Base-by-base conservation (phyloP, 2,113 vertebrate species). In the Vimba vimba region DNA sequence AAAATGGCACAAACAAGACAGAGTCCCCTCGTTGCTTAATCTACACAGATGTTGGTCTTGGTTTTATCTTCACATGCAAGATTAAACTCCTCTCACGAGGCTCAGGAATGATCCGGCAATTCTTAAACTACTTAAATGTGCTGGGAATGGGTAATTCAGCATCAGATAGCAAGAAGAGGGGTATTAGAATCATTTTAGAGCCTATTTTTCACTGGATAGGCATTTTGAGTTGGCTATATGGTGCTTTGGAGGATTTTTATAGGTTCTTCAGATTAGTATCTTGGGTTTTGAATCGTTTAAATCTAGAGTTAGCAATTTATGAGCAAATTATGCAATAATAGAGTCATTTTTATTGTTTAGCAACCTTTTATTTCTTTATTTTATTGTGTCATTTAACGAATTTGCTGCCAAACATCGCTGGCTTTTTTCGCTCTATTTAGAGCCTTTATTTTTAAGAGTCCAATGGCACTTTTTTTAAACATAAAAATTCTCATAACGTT, bases 41-140 rank as follows among this genome's bases (percentile, higher is more conserved):
- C 83, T 84, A 30, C 11, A 27, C 57, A 62, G 55, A 77, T 85
- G 83, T 77, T 85, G 71, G 36, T 62, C 17, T 55, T 39, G 19
- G 73, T 60, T 76, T 85, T 62, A 12, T 76, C 60, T 76, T 64
- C 10, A 21, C 23, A 76, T 30, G 69, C 73, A 33, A 60, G 57
- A 84, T 85, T 68, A 55, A 78, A 15, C 27, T 15, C 25, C 15
- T 85, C 73, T 76, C 27, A 76, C 9, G 60, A 45, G 83, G 57
- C 55, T 52, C 73, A 50, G 69, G 36, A 47, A 50, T 62, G 57
- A 76, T 64, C 73, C 43, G 5, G 64, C 39, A 77, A 57, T 25
- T 23, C 60, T 68, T 19, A 55, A 50, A 79, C 30, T 55, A 57
- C 45, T 79, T 39, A 66, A 45, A 30, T 21, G 57, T 50, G 59